Evolutionary conservation across 2,888 invertebrate genomes (phyloP).

Genomic region (Phymatocera aterrima): DNA sequence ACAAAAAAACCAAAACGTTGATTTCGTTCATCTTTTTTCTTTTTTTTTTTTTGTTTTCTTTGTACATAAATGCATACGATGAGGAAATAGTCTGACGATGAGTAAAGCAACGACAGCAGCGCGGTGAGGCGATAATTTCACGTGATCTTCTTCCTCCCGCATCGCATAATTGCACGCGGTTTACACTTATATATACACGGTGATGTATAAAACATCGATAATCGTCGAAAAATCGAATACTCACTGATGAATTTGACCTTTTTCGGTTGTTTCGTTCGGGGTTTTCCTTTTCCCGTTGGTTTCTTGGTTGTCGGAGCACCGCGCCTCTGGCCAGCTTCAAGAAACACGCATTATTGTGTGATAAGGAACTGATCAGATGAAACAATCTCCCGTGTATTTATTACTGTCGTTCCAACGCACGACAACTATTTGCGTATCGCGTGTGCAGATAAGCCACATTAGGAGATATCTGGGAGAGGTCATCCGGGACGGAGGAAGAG

Average conservation of each 20-base stretch:
- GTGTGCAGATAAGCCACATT: not conserved
- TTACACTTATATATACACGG: no score
- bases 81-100: no score
- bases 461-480: not conserved
- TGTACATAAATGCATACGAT: no score
- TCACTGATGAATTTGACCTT: conserved; percentile 95
- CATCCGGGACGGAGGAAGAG: not conserved
- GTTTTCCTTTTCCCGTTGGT: conserved; percentile 85
- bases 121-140: no score
- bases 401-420: not conserved
- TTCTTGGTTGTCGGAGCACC: conserved; percentile 87
- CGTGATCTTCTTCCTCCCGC: no score
- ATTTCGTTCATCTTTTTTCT: no score
- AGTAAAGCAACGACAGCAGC: no score
- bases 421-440: not conserved
- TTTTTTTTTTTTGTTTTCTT: no score
- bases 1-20: no score
- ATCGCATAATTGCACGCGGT: no score
- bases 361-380: not conserved
- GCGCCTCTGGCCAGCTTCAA: conserved; percentile 67
- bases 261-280: conserved; percentile 90
- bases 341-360: not conserved
- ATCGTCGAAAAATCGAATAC: conserved; percentile 75
- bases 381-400: not conserved
- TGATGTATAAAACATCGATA: not conserved